A percentile compares a stretch with the other conserved stretches of the same genome.
These are phyloP conservation scores for Pyrrhopygopsis socrates DNA, from an alignment of 2,888 invertebrate genomes.

Conservation along the genomic window DNA sequence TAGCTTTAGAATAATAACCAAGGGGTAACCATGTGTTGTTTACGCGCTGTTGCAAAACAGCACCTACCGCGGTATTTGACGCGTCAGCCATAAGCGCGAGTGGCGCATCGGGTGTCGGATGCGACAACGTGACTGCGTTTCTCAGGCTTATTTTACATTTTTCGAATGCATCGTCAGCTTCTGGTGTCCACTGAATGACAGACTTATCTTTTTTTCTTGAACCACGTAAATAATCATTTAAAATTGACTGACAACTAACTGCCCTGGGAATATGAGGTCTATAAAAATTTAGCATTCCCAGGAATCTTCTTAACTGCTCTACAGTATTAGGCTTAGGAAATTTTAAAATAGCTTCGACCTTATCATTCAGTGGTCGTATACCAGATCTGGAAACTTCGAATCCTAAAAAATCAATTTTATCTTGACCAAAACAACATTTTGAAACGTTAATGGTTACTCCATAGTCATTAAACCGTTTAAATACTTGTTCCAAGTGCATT, in stretches of 20 bases:
- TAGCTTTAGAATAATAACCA: not conserved
- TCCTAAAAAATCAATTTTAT: slow-evolving; percentile 40
- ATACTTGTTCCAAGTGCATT: slow-evolving; percentile 58
- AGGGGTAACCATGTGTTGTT: not conserved
- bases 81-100: slow-evolving; percentile 87
- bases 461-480: slow-evolving; percentile 60
- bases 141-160: slow-evolving; percentile 78
- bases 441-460: slow-evolving; percentile 61
- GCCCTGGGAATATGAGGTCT: slow-evolving; percentile 13
- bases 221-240: slow-evolving; percentile 31
- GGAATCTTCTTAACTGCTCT: slow-evolving; percentile 11
- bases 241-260: slow-evolving; percentile 15
- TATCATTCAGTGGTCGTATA: slow-evolving; percentile 32
- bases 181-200: slow-evolving; percentile 74
- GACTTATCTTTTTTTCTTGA: slow-evolving; percentile 57
- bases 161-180: slow-evolving; percentile 72
- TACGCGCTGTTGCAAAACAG: not conserved
- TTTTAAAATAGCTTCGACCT: slow-evolving; percentile 51
- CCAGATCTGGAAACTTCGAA: slow-evolving; percentile 10
- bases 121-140: slow-evolving; percentile 83
- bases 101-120: slow-evolving; percentile 80
- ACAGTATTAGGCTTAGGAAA: slow-evolving; percentile 70
- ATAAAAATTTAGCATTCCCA: slow-evolving; percentile 6
- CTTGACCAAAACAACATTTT: slow-evolving; percentile 56
- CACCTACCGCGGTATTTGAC: slow-evolving; percentile 87